Conservation (phyloP, 2,113 vertebrate species). For the Tringa solitaria region DNA sequence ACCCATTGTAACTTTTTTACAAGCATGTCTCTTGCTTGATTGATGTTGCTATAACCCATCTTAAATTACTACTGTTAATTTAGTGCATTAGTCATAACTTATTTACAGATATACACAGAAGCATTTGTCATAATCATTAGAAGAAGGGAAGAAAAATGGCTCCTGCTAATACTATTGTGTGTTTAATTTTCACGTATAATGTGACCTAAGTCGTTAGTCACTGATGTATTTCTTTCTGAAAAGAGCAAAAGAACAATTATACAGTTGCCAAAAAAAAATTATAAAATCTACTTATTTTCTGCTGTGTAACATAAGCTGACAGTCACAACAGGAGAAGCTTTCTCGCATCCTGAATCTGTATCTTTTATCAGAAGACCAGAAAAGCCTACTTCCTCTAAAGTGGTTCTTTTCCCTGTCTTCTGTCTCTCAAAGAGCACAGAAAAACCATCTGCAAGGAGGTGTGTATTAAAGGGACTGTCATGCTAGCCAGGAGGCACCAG, state of each 20-base stretch:
- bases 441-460: background rate
- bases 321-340: background rate
- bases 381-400: background rate
- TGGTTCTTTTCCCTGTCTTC: background rate
- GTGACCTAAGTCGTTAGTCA: slow-evolving; percentile 46
- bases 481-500: background rate
- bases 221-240: slow-evolving; percentile 19
- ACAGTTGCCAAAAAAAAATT: background rate
- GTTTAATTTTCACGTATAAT: slow-evolving; percentile 15
- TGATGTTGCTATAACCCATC: background rate
- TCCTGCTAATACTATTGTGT: background rate
- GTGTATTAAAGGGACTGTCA: background rate
- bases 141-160: background rate
- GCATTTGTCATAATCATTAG: background rate
- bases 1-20: background rate
- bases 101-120: slow-evolving; percentile 20
- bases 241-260: slow-evolving; percentile 53
- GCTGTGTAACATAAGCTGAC: background rate
- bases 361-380: background rate
- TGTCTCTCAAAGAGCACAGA: background rate
- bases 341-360: background rate
- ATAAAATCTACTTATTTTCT: background rate
- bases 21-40: background rate
- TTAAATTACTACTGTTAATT: slow-evolving; percentile 53
- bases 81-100: slow-evolving; percentile 31